These are phyloP conservation scores for Limonius californicus DNA, from an alignment of 1,140 invertebrate genomes.

Conservation along the genomic window DNA sequence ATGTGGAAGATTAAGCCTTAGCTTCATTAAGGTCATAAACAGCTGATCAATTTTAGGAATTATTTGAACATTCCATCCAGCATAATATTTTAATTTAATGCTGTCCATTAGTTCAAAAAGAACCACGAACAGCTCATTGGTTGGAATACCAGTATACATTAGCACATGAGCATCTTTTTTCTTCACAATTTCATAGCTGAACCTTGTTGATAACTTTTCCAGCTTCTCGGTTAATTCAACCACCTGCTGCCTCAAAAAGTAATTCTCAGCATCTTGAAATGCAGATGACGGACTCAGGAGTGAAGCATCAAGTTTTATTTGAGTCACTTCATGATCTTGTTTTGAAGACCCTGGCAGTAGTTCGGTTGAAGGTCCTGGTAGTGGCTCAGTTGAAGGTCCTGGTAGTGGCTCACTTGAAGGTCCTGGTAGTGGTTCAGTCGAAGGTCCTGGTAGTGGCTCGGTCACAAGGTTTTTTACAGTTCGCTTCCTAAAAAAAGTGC, in stretches of 20 bases:
- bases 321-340: not conserved
- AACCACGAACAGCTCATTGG: conserved; percentile 18
- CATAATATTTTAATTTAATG: conserved; percentile 25
- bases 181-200: conserved; percentile 24
- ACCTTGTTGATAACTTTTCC: conserved; percentile 2
- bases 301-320: not conserved
- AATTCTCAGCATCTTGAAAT: not conserved
- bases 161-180: conserved; percentile 22
- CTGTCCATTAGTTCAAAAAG: conserved; percentile 1
- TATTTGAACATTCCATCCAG: conserved; percentile 23
- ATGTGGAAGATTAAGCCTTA: conserved; percentile 27
- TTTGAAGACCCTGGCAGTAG: not conserved
- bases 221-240: not conserved
- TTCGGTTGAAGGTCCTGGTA: not conserved
- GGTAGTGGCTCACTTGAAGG: too few species aligned
- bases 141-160: conserved; percentile 31
- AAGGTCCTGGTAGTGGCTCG: too few species aligned
- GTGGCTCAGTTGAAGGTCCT: too few species aligned
- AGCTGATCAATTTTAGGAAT: conserved; percentile 31
- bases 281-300: too few species aligned
- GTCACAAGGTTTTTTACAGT: too few species aligned
- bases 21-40: conserved; percentile 33
- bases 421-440: too few species aligned
- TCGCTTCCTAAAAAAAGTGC: not conserved
- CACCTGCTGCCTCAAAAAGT: not conserved